These are phyloP conservation scores for Thaleichthys pacificus DNA, from an alignment of 2,797 vertebrate genomes.

Conservation along the genomic window DNA sequence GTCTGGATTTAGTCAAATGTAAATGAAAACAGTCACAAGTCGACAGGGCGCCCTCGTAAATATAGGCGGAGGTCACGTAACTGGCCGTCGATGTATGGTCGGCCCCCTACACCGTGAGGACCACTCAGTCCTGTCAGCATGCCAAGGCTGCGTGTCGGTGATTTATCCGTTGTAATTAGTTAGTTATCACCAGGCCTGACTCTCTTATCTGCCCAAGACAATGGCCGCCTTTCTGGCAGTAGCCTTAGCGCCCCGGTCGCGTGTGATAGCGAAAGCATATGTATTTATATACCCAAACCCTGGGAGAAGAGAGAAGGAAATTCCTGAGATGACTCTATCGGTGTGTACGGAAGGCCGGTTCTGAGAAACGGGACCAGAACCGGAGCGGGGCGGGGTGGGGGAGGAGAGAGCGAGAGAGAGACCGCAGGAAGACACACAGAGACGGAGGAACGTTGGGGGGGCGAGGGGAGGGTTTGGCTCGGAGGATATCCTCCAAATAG, in stretches of 20 bases:
- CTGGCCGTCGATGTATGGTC: too few species aligned
- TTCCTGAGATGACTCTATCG: slow-evolving; percentile 69
- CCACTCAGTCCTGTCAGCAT: too few species aligned
- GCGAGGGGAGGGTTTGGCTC: neutral
- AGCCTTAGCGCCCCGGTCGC: slow-evolving; percentile 1
- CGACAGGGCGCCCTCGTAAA: slow-evolving; percentile 21
- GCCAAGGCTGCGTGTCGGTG: too few species aligned
- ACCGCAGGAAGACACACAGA: slow-evolving; percentile 38
- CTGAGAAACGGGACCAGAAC: slow-evolving; percentile 59
- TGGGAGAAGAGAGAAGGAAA: slow-evolving; percentile 56
- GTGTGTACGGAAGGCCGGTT: slow-evolving; percentile 55
- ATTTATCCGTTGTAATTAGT: too few species aligned
- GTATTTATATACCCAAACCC: slow-evolving; percentile 28
- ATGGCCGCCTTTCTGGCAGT: slow-evolving; percentile 13
- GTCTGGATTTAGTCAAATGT: slow-evolving; percentile 22
- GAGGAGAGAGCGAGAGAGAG: neutral
- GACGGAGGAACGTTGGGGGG: slow-evolving; percentile 5
- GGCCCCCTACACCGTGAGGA: too few species aligned
- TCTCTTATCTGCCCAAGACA: slow-evolving; percentile 31
- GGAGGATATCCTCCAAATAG: neutral
- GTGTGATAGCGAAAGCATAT: slow-evolving; percentile 42
- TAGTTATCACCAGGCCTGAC: neutral
- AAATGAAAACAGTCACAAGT: slow-evolving; percentile 18
- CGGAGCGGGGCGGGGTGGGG: neutral
- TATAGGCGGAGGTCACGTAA: neutral